A percentile compares a stretch with the other conserved stretches of the same genome.
phyloP scores from a whole-genome alignment of 23 tunicate genomes.

The Ciona savignyi region DNA sequence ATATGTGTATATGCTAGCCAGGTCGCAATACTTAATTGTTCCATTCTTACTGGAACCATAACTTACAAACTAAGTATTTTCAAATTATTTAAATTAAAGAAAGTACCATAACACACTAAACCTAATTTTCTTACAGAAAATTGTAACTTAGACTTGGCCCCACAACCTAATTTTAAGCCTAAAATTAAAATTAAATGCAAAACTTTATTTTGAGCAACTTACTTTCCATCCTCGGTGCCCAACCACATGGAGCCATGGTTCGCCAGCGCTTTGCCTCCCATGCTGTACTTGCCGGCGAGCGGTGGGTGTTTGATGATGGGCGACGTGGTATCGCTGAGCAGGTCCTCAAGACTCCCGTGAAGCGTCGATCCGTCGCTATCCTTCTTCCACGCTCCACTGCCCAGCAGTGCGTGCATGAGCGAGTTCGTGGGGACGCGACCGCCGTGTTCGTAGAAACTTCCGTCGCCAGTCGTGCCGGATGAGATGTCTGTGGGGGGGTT shows the following conservation, averaged over 20 bases:
- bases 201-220: constrained; percentile 5
- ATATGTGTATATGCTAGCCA: no score
- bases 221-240: constrained; percentile 96
- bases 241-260: constrained; percentile 82
- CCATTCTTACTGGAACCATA: no score
- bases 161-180: not conserved
- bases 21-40: no score
- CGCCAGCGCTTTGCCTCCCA: constrained; percentile 21
- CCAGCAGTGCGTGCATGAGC: constrained; percentile 26
- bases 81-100: no score
- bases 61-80: no score
- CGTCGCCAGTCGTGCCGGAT: not conserved
- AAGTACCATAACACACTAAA: no score
- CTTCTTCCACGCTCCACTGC: constrained; percentile 64
- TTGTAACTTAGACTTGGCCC: no score
- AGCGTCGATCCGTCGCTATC: constrained; percentile 74
- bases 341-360: constrained; percentile 80
- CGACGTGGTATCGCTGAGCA: constrained; percentile 30
- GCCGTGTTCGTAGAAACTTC: constrained; percentile 3
- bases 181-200: not conserved
- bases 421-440: constrained; percentile 7
- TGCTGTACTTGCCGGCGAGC: not conserved
- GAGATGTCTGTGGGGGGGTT: no score
- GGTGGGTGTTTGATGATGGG: not conserved
- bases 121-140: no score